A percentile compares a stretch with the other conserved stretches of the same genome.
Evolutionary conservation across 2,888 invertebrate species (phyloP).

Genomic region (Therioaphis trifolii): DNA sequence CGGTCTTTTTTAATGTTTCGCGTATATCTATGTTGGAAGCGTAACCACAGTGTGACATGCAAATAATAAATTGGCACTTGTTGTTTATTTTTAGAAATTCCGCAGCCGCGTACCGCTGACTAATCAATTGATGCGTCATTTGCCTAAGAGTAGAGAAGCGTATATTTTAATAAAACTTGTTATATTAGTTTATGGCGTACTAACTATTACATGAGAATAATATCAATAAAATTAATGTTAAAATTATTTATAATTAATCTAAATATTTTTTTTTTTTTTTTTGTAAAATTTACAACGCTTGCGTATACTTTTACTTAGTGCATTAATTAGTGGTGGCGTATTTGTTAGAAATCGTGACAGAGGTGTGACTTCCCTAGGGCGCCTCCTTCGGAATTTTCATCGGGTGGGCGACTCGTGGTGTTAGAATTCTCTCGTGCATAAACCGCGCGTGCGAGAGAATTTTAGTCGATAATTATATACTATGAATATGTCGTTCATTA

Average conservation of each 20-base stretch:
- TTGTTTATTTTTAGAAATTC: slow-evolving; percentile 61
- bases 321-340: background rate
- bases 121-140: slow-evolving; percentile 45
- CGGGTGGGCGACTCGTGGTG: slow-evolving; percentile 42
- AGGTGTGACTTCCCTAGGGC: background rate
- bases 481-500: background rate
- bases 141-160: background rate
- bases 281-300: background rate
- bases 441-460: background rate
- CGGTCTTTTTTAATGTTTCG: slow-evolving; percentile 25
- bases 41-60: slow-evolving; percentile 16
- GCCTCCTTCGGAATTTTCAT: background rate
- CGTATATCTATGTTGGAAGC: background rate
- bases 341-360: background rate
- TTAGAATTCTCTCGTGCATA: slow-evolving; percentile 12
- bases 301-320: background rate
- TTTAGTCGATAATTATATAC: slow-evolving; percentile 14
- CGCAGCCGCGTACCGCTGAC: slow-evolving; percentile 17
- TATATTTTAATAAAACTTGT: too few species aligned
- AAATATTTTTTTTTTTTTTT: too few species aligned
- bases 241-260: too few species aligned
- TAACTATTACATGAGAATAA: too few species aligned
- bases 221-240: too few species aligned
- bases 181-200: too few species aligned
- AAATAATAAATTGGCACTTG: slow-evolving; percentile 48